Percentiles rank a stretch among this genome's conserved stretches.
Conservation (phyloP, 2,113 vertebrate species). For the Chloebia gouldiae region DNA sequence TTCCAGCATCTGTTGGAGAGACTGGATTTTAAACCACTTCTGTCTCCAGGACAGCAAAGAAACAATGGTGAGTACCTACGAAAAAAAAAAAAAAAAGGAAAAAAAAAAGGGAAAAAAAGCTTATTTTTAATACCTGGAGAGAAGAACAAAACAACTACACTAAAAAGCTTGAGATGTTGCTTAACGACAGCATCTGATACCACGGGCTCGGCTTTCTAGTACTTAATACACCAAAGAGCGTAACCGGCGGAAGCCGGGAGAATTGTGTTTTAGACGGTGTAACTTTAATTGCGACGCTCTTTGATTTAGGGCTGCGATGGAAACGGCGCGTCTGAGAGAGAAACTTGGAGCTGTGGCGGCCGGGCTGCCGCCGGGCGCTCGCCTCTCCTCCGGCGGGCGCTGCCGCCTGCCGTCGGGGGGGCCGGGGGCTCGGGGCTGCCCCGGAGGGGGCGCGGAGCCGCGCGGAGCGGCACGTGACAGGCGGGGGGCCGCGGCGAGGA, state of each 20-base stretch:
- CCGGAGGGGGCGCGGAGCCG: not conserved
- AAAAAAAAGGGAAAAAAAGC: slow-evolving; percentile 68
- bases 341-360: slow-evolving; percentile 72
- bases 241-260: slow-evolving; percentile 57
- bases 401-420: not conserved
- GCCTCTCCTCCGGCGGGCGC: not conserved
- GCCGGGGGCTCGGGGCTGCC: not conserved
- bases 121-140: slow-evolving; percentile 71
- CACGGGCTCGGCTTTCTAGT: slow-evolving; percentile 58
- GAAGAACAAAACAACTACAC: not conserved
- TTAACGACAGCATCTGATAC: slow-evolving; percentile 66
- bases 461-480: not conserved
- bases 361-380: not conserved
- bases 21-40: slow-evolving; percentile 99
- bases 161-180: slow-evolving; percentile 58
- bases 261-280: slow-evolving; percentile 50
- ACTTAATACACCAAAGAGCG: slow-evolving; percentile 49
- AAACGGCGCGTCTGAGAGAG: slow-evolving; percentile 57
- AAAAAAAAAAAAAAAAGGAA: slow-evolving; percentile 69
- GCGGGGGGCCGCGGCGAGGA: not conserved
- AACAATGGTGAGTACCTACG: slow-evolving; percentile 95
- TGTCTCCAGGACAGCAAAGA: slow-evolving; percentile 96
- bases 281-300: slow-evolving; percentile 78
- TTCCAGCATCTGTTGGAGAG: slow-evolving; percentile 99
- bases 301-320: slow-evolving; percentile 69